phyloP scores from a whole-genome alignment of 1,140 invertebrate species.

The Trissolcus basalis region DNA sequence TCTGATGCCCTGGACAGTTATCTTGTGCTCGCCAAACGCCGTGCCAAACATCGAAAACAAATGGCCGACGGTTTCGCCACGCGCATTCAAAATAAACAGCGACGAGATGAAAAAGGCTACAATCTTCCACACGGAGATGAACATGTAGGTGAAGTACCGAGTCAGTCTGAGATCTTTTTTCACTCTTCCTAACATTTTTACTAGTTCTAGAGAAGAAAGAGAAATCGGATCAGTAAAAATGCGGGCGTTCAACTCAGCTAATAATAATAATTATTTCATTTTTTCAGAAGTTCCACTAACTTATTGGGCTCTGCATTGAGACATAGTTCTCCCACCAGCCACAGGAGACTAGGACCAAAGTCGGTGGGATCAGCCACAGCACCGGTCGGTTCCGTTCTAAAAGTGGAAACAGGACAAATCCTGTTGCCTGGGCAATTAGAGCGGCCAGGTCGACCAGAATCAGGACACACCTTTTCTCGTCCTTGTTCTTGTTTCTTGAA shows the following conservation, averaged over 20 bases:
- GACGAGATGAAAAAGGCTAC: constrained; percentile 86
- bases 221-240: no score
- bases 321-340: constrained; percentile 99
- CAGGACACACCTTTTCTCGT: constrained; percentile 86
- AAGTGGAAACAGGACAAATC: constrained; percentile 92
- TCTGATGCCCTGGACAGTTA: constrained; percentile 85
- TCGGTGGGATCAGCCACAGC: constrained; percentile 89
- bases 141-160: constrained; percentile 91
- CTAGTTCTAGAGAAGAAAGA: no score
- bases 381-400: constrained; percentile 81
- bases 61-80: constrained; percentile 85
- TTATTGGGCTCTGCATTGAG: constrained; percentile 86
- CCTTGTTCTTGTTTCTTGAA: constrained; percentile 83
- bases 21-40: constrained; percentile 87
- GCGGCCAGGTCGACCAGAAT: constrained; percentile 89
- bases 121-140: constrained; percentile 93
- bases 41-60: constrained; percentile 85
- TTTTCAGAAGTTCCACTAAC: no score
- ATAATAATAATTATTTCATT: no score
- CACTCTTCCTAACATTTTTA: constrained; percentile 86
- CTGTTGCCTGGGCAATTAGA: constrained; percentile 89
- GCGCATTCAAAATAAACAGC: constrained; percentile 84
- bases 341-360: constrained; percentile 89
- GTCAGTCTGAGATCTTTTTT: constrained; percentile 88
- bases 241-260: no score